Evolutionary conservation across 2,113 vertebrate species (phyloP).

Genomic region (Istiophorus platypterus): DNA sequence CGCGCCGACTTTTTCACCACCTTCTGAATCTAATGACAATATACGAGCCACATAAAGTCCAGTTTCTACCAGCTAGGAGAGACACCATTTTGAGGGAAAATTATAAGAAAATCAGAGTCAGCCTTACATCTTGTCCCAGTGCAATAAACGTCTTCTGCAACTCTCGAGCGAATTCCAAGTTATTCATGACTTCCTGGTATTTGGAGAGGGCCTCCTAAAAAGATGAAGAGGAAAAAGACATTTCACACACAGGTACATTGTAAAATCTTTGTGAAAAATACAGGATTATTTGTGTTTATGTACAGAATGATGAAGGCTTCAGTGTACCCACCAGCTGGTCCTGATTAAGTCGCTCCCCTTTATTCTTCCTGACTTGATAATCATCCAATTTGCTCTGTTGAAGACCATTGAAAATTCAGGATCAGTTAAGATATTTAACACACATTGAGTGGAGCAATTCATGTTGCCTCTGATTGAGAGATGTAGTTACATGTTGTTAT

Average conservation of each 20-base stretch:
- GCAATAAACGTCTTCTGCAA: conserved; percentile 94
- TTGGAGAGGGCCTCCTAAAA: conserved; percentile 95
- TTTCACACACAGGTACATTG: neutral
- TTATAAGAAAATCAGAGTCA: neutral
- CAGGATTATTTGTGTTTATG: neutral
- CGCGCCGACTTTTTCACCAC: conserved; percentile 94
- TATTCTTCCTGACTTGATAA: conserved; percentile 93
- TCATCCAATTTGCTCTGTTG: conserved; percentile 94
- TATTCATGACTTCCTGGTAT: conserved; percentile 94
- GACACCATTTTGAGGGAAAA: neutral
- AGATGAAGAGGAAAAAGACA: neutral
- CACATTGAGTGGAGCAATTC: neutral
- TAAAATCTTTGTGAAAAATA: neutral
- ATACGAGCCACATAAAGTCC: neutral
- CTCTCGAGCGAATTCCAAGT: conserved; percentile 97
- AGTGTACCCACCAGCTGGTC: conserved; percentile 92
- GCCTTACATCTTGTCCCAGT: conserved; percentile 96
- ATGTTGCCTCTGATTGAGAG: neutral
- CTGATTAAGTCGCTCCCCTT: conserved; percentile 95
- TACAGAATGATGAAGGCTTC: neutral
- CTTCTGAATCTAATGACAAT: conserved; percentile 91
- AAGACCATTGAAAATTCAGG: conserved; percentile 2
- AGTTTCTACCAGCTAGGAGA: neutral
- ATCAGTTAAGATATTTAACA: neutral
- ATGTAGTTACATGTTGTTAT: neutral